These are phyloP conservation scores for Carassius auratus DNA, from an alignment of 2,113 vertebrate species.

Conservation along the genomic window DNA sequence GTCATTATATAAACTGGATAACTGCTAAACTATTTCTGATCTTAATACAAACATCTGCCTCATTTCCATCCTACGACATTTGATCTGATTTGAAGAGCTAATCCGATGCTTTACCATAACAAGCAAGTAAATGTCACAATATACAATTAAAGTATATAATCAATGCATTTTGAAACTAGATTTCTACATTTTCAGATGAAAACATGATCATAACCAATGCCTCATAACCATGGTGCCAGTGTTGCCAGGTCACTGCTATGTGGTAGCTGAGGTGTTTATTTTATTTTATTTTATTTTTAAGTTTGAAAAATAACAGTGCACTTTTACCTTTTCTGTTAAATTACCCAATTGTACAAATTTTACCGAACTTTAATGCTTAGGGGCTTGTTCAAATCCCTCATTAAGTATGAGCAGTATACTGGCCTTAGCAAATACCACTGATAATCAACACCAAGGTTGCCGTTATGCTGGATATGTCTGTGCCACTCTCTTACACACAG, in stretches of 20 bases:
- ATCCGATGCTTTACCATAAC: constrained; percentile 12
- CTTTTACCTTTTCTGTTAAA: not conserved
- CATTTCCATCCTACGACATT: constrained; percentile 12
- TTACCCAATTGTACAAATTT: not conserved
- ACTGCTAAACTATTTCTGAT: constrained; percentile 32
- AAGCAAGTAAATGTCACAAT: constrained; percentile 4
- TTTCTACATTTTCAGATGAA: not conserved
- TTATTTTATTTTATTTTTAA: not conserved
- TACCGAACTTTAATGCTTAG: not conserved
- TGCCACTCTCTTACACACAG: not conserved
- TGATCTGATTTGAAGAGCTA: constrained; percentile 26
- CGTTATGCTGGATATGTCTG: not conserved
- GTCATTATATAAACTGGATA: constrained; percentile 38
- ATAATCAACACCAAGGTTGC: not conserved
- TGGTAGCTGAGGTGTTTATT: not conserved
- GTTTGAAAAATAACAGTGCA: not conserved
- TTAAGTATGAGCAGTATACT: not conserved
- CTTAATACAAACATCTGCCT: constrained; percentile 30
- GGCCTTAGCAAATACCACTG: not conserved
- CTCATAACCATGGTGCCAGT: not conserved
- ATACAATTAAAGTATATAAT: not conserved
- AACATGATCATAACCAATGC: not conserved
- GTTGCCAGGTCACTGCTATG: not conserved
- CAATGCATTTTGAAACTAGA: constrained; percentile 1
- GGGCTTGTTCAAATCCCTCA: constrained; percentile 20